phyloP scores from a whole-genome alignment of 2,888 invertebrate species.

The Ectemnius cavifrons region DNA sequence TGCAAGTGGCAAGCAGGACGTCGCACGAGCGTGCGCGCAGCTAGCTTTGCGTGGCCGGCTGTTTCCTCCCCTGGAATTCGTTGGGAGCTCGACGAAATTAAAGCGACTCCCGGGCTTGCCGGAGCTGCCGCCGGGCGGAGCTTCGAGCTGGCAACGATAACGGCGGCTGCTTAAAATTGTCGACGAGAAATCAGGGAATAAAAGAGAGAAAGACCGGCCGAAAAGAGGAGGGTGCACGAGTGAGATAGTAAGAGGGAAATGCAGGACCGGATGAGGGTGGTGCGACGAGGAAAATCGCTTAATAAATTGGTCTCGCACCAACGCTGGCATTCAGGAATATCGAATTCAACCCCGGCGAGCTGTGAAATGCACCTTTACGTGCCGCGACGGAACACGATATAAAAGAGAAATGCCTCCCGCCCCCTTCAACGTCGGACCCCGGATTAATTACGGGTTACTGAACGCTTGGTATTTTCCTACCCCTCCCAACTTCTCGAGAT shows the following conservation, averaged over 20 bases:
- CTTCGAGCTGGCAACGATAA: not conserved
- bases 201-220: too few relatives aligned
- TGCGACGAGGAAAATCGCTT: slow-evolving; percentile 4
- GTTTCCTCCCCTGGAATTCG: not conserved
- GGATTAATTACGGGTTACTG: slow-evolving; percentile 2
- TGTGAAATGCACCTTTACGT: not conserved
- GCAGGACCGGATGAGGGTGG: not conserved
- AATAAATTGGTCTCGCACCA: not conserved
- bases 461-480: not conserved
- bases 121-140: not conserved
- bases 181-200: too few relatives aligned
- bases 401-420: not conserved
- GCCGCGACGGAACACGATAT: not conserved
- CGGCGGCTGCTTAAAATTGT: not conserved
- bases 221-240: too few relatives aligned
- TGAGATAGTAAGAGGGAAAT: not conserved
- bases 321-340: slow-evolving; percentile 9
- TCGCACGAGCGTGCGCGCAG: slow-evolving; percentile 19
- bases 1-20: slow-evolving; percentile 36
- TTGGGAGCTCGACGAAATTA: not conserved
- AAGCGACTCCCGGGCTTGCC: not conserved
- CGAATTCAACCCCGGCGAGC: slow-evolving; percentile 4
- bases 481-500: too few relatives aligned
- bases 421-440: not conserved
- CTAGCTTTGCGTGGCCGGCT: too few relatives aligned